Evolutionary conservation across 2,113 vertebrate species (phyloP), one percentile per base, ranked within the genome.

Genomic region (Ranitomeya imitator): DNA sequence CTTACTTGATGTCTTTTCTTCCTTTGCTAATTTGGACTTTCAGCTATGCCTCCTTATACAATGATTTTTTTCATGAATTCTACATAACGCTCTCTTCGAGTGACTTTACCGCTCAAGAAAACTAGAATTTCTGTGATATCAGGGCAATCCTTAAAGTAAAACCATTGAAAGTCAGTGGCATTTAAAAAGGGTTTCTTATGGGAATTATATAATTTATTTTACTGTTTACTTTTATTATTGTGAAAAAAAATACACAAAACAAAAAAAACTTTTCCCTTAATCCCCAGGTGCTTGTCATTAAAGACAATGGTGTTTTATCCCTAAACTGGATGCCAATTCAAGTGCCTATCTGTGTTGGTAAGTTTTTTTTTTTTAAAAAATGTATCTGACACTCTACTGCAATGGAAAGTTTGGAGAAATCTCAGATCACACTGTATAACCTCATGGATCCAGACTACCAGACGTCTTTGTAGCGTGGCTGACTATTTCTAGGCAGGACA

Each of bases 311-410:
- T 0, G 87, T 85, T 5, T 93, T 97, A 19, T 95, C 92, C 61
- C 55, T 97, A 74, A 97, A 98, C 80, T 93, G 93, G 6, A 95
- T 97, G 88, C 92, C 92, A 31, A 93, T 95, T 15, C 95, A 96
- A 89, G 90, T 98, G 51, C 97, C 97, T 0, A 55, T 97, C 57
- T 96, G 95, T 23, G 94, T 94, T 92, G 95, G 97, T 98, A 89
- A 73, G 91, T 15, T 55, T 71, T 13, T 55, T 71, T 13, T 45
- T 45, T 45, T 45, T 45, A 45, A 45, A 45, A 45, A 45, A 45
- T 45, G 37, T 45, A 45, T 45, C 37, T 45, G 37, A 45, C 5
- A 0, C 37, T 45, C 37, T 45, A 45, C 37, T 45, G 37, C 37
- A 45, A 45, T 45, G 37, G 18, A 59, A 60, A 26, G 9, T 73